Conservation (phyloP, 2,888 invertebrate genomes). For the Drosophila siamana region DNA sequence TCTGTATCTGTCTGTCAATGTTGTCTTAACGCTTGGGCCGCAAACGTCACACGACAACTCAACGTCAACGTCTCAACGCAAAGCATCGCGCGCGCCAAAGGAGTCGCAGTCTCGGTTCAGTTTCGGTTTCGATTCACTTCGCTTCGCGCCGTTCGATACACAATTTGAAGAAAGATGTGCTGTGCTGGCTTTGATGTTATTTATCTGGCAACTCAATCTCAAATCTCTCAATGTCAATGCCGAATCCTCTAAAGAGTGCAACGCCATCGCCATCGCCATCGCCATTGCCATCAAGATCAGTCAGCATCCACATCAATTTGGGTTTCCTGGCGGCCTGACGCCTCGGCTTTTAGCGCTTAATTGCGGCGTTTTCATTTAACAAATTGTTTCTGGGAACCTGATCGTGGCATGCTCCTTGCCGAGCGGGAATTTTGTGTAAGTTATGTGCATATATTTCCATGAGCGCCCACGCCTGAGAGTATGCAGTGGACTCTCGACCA, state of each 20-base stretch:
- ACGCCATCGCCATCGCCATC: constrained; percentile 21
- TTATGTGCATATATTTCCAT: constrained; percentile 44
- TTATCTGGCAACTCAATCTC: constrained; percentile 69
- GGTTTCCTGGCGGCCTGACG: constrained; percentile 34
- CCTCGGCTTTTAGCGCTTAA: constrained; percentile 72
- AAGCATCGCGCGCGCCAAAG: constrained; percentile 58
- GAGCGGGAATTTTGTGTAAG: constrained; percentile 18
- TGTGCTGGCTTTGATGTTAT: constrained; percentile 35
- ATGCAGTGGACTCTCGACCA: constrained; percentile 30
- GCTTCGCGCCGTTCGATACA: constrained; percentile 29
- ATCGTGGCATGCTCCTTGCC: background rate
- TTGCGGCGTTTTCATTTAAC: constrained; percentile 66
- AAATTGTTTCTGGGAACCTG: constrained; percentile 62
- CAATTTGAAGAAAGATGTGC: constrained; percentile 7
- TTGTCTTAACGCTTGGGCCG: constrained; percentile 39
- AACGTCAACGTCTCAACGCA: constrained; percentile 66
- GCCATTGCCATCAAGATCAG: constrained; percentile 15
- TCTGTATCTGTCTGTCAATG: constrained; percentile 52
- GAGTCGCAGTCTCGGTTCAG: constrained; percentile 51
- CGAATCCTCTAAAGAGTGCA: constrained; percentile 53
- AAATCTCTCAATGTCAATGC: constrained; percentile 70
- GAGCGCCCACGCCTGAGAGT: constrained; percentile 52
- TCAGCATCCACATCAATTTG: constrained; percentile 50
- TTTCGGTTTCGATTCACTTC: constrained; percentile 27
- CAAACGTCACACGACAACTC: constrained; percentile 66